phyloP scores from a whole-genome alignment of 2,113 vertebrate species.

The Pampusana beccarii region DNA sequence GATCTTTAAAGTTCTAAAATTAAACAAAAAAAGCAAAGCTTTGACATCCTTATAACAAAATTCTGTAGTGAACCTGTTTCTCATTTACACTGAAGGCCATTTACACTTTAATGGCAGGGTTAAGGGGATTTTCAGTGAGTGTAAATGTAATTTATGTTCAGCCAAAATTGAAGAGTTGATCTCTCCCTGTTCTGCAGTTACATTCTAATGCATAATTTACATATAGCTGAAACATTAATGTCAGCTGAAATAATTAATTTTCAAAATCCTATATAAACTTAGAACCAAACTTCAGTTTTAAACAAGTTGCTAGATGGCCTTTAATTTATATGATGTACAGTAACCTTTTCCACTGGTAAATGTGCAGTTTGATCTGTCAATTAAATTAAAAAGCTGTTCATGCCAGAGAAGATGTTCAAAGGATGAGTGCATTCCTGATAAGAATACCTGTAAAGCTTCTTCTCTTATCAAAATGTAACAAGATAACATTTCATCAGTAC shows the following conservation, averaged over 20 bases:
- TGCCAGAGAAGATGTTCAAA: not conserved
- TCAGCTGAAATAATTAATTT: conserved; percentile 52
- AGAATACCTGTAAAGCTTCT: not conserved
- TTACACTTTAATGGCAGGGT: not conserved
- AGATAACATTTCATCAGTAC: conserved; percentile 8
- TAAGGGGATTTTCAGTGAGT: not conserved
- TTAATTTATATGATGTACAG: conserved; percentile 33
- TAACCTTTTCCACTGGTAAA: conserved; percentile 46
- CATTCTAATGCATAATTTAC: conserved; percentile 45
- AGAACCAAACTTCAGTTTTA: not conserved
- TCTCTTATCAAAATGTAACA: conserved; percentile 15
- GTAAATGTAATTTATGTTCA: conserved; percentile 13
- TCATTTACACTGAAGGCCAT: not conserved
- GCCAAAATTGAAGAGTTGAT: conserved; percentile 16
- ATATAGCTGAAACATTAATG: conserved; percentile 23
- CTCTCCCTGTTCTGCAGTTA: not conserved
- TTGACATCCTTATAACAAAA: not conserved
- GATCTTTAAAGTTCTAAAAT: not conserved
- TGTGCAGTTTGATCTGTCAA: conserved; percentile 21
- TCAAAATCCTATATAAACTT: conserved; percentile 20
- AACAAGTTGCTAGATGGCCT: not conserved
- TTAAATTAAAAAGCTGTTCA: conserved; percentile 43
- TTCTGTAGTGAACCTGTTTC: not conserved
- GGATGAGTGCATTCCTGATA: not conserved
- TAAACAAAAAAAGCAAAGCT: not conserved